Evolutionary conservation across 2,113 vertebrate genomes (phyloP), one percentile per base, ranked within the genome.

Genomic region (Monopterus albus): DNA sequence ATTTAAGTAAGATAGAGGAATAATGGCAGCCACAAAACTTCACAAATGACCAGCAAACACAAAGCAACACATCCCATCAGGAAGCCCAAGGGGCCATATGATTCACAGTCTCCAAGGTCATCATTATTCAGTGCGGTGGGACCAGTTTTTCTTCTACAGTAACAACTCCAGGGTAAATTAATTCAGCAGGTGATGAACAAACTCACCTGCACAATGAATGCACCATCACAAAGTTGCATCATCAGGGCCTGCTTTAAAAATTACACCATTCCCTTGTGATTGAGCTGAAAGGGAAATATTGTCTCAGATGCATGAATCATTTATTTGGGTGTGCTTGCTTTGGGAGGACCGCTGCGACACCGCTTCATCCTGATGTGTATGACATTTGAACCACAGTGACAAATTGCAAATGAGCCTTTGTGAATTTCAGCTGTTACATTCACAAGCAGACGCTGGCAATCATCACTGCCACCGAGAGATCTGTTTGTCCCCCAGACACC

Each of bases 161-260:
- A 77, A 66, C 52, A 51, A 62, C 67, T 42, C 43, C 5, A 0
- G 26, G 60, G 39, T 35, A 18, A 61, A 68, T 50, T 57, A 57
- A 63, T 60, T 50, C 39, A 5, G 1, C 20, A 26, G 57, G 47
- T 72, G 57, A 63, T 51, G 21, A 68, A 49, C 29, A 56, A 29
- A 25, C 28, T 52, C 17, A 7, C 31, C 14, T 21, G 23, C 13
- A 72, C 25, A 70, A 14, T 42, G 61, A 55, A 26, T 35, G 40
- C 17, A 63, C 14, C 6, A 15, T 35, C 53, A 49, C 53, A 43
- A 79, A 71, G 40, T 74, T 81, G 62, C 58, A 40, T 77, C 79
- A 23, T 73, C 28, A 55, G 47, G 11, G 52, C 11, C 50, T n/a
- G 46, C 20, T 29, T 53, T 63, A 12, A 70, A 66, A 33, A 50